Evolutionary conservation across 1,140 invertebrate species (phyloP), one percentile per base, ranked within the genome.

Genomic region (Drosophila oshimai): DNA sequence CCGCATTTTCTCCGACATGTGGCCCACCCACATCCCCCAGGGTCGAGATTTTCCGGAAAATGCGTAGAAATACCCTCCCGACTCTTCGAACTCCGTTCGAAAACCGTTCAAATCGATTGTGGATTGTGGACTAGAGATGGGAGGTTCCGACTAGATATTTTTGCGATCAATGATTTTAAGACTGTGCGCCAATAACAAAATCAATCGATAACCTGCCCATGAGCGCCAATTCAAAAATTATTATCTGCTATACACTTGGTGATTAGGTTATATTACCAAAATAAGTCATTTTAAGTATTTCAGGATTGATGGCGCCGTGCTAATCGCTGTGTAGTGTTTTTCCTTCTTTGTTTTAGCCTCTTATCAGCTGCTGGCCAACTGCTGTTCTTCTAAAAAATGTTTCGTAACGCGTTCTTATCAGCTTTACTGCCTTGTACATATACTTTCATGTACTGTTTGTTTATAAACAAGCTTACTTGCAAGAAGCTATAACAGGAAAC

Each of bases 331-430:
- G 28, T 26, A 31, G 28, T 12, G 7, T 31, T 53, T 26, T 28
- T 34, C 3, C 12, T 51, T 49, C 28, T 61, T 51, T 72, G 53
- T 72, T 12, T 62, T 13, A 12, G 7, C 20, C n/a, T 12, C 68
- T 73, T 64, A 73, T 73, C 70, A 73, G 33, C 20, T 10, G 13
- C 50, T 41, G 36, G 28, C 18, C 26, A 64, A 47, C 33, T 46
- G 42, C 15, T 71, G 31, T 50, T 69, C 12, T 41, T 69, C 4
- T 31, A 42, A 15, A 47, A 42, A 17, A 2, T 10, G 34, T 73
- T 73, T 73, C 69, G 26, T 73, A 64, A 73, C 49, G 58, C 12
- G 18, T 6, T 42, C 58, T 73, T 73, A 73, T 73, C 70, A 64
- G 58, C 18, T 1, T 17, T 13, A 31, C 24, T 34, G 37, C 18